Base-by-base conservation (phyloP, 2,113 vertebrate species). In the Apteryx mantelli region DNA sequence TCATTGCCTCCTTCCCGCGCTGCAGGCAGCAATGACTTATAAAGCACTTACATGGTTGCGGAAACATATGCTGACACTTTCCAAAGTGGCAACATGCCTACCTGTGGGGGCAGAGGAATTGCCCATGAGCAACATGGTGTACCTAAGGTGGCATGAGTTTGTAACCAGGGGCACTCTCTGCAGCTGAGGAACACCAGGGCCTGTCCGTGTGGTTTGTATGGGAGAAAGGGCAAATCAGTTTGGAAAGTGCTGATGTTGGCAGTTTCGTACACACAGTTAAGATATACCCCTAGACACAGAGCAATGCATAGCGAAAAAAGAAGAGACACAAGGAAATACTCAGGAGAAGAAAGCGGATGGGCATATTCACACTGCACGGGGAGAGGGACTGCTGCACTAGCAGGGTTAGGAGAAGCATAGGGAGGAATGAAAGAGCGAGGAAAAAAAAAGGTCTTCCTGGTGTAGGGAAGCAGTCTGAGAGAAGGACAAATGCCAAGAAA, bases 201-300 rank as follows among this genome's bases (percentile, higher is more conserved):
- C 63, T n/a, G 44, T 38, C 0, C 0, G 16, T 9, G 12, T 0
- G 1, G 36, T 34, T 65, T 2, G 0, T 5, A 38, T 2, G 24
- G 79, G 34, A 46, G 82, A 73, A 61, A 13, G 17, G 11, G 56
- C 56, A 60, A 90, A 42, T 2, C 18, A 20, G n/a, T 17, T 56
- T 55, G 13, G 56, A n/a, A 87, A 66, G 70, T 26, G 12, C 1
- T 60, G 5, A 15, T 34, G 21, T 34, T 11, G 19, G 18, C 69
- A 88, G 65, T 15, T 74, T 61, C n/a, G 44, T 86, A n/a, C 20
- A 65, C 11, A 8, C 46, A 42, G 40, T 28, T 80, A 58, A 42
- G 58, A 50, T 5, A 78, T 3, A 52, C 7, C 46, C 34, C 28
- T 28, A 50, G 7, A 32, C 14, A 26, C 64, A n/a, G 36, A 74